Conservation (phyloP, 2,113 vertebrate genomes). For the Hepsetus odoe region DNA sequence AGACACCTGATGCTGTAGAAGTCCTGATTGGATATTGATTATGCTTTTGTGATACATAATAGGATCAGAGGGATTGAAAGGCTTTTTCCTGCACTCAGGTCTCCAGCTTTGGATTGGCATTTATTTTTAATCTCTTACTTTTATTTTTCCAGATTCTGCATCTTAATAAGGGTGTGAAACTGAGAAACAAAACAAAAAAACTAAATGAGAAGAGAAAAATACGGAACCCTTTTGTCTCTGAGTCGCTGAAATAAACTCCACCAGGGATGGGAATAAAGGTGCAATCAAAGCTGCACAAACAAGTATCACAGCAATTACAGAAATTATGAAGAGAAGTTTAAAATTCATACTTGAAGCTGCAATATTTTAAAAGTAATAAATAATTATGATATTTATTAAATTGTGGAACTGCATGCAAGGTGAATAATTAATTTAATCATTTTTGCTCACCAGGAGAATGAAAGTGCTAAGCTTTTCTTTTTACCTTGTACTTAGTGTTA, state of each 20-base stretch:
- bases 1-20: conserved; percentile 73
- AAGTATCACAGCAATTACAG: conserved; percentile 1
- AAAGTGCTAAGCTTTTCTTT: background rate
- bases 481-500: background rate
- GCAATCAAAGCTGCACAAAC: background rate
- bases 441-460: background rate
- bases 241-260: conserved; percentile 13
- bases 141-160: conserved; percentile 73
- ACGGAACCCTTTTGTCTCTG: conserved; percentile 9
- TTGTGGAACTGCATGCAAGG: background rate
- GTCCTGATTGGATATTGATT: conserved; percentile 83
- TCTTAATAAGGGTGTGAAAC: conserved; percentile 64
- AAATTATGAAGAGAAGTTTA: background rate
- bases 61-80: conserved; percentile 75
- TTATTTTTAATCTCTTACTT: conserved; percentile 74
- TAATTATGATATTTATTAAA: background rate
- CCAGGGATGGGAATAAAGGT: background rate
- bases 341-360: background rate
- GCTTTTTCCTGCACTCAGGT: conserved; percentile 66
- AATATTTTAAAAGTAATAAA: conserved; percentile 2
- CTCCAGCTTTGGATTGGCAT: conserved; percentile 70
- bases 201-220: background rate
- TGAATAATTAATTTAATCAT: background rate
- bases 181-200: conserved; percentile 37
- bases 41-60: conserved; percentile 82